Base-by-base conservation (phyloP, 2,888 invertebrate species). In the Athalia rosae region DNA sequence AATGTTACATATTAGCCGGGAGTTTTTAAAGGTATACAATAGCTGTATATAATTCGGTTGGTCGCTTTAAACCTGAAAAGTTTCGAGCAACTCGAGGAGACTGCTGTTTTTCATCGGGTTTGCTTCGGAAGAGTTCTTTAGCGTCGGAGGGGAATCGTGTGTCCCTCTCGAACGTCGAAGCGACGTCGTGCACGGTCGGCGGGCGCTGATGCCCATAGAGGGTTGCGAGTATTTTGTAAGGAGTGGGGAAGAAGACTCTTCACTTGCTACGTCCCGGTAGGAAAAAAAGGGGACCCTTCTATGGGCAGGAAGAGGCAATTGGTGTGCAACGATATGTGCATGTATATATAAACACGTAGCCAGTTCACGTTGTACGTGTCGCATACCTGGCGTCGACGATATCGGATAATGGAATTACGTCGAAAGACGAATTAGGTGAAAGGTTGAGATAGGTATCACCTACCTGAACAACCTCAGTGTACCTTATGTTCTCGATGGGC, bases 401-500 rank as follows among this genome's bases (percentile, higher is more conserved):
- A 74, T 61, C 45, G 48, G 74, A n/a, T n/a, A 41, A 61, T 61
- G 41, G 74, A 74, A 74, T 28, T 59, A 74, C 6, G 48, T 47
- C 61, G 50, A 4, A 48, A 74, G 50, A 61, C 61, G 74, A 62
- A 62, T 61, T 28, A 74, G 62, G 74, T 61, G 74, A 62, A 62
- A 61, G 62, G 61, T 74, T 61, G 48, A 62, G 74, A 74, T 74
- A 74, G 74, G 74, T 59, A 74, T 74, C 74, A 62, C 74, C 74
- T 74, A 74, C 74, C 74, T 74, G 74, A 11, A 74, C 47, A 41
- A 74, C 61, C 50, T 79, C 74, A 71, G 82, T 83, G 41, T 79
- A 89, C 89, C 88, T 89, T 89, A 83, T 89, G 89, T 79, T 89
- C 89, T 53, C 89, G 88, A 83, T 89, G 88, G 48, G 89, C 89